phyloP scores from a whole-genome alignment of 2,113 vertebrate genomes.

The Oryzias melastigma region DNA sequence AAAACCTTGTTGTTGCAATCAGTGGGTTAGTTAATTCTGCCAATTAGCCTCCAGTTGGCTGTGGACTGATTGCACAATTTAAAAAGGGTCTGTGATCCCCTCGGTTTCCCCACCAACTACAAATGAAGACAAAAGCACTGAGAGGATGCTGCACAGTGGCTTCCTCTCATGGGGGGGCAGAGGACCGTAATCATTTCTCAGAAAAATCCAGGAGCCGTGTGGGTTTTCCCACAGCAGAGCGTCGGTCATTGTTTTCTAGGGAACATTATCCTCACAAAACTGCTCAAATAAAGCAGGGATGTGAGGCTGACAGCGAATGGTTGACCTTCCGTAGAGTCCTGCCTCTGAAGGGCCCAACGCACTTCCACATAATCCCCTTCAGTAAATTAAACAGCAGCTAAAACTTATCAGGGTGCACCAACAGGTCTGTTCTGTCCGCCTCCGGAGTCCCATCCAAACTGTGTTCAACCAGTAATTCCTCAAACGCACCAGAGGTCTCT shows the following conservation, averaged over 20 bases:
- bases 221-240: too few species aligned
- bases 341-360: constrained; percentile 13
- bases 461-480: constrained; percentile 27
- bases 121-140: constrained; percentile 23
- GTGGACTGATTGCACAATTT: constrained; percentile 20
- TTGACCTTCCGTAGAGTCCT: constrained; percentile 22
- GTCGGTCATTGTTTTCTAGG: too few species aligned
- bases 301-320: neutral
- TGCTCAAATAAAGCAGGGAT: neutral
- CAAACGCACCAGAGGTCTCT: neutral
- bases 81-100: constrained; percentile 16
- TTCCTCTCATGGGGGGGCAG: constrained; percentile 11
- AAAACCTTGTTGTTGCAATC: constrained; percentile 49
- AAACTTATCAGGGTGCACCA: constrained; percentile 7
- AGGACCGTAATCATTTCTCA: constrained; percentile 18
- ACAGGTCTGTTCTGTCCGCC: constrained; percentile 7
- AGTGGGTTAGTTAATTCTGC: constrained; percentile 55
- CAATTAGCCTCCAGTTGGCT: constrained; percentile 54
- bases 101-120: constrained; percentile 38
- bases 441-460: constrained; percentile 24
- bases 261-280: neutral
- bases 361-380: constrained; percentile 41
- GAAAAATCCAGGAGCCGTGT: neutral
- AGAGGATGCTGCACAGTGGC: constrained; percentile 1
- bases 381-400: constrained; percentile 49